These are phyloP conservation scores for Carettochelys insculpta DNA, from an alignment of 2,113 vertebrate species.

Conservation along the genomic window DNA sequence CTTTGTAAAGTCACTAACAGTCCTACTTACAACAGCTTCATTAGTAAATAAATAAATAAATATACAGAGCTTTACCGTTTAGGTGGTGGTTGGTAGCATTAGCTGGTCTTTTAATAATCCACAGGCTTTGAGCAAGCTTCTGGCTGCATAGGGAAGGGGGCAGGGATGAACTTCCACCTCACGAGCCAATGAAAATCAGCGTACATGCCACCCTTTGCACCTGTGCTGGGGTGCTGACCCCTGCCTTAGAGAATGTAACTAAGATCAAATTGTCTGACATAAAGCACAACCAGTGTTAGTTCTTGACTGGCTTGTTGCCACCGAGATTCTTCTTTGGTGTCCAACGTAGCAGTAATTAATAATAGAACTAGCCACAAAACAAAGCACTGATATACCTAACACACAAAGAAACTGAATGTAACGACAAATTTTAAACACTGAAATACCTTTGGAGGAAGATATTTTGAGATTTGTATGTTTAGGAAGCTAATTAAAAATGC, in stretches of 20 bases:
- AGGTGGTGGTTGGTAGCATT: too few species aligned
- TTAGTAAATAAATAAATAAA: too few species aligned
- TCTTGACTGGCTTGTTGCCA: background rate
- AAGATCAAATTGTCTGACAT: background rate
- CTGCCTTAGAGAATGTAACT: background rate
- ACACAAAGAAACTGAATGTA: background rate
- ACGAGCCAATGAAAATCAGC: too few species aligned
- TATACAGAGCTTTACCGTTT: too few species aligned
- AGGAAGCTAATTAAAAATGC: background rate
- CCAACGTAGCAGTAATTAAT: background rate
- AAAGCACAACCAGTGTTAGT: background rate
- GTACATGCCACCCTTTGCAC: too few species aligned
- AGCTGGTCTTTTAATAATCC: too few species aligned
- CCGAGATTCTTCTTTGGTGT: background rate
- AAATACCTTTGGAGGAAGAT: background rate
- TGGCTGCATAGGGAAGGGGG: too few species aligned
- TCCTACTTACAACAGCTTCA: too few species aligned
- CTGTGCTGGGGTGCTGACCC: too few species aligned
- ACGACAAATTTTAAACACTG: background rate
- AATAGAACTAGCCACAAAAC: background rate
- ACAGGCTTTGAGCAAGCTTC: too few species aligned
- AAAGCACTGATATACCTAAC: background rate
- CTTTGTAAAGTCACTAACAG: too few species aligned
- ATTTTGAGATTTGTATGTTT: background rate
- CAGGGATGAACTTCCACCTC: too few species aligned